Conservation (phyloP, 2,888 invertebrate species). For the Dioctria rufipes region DNA sequence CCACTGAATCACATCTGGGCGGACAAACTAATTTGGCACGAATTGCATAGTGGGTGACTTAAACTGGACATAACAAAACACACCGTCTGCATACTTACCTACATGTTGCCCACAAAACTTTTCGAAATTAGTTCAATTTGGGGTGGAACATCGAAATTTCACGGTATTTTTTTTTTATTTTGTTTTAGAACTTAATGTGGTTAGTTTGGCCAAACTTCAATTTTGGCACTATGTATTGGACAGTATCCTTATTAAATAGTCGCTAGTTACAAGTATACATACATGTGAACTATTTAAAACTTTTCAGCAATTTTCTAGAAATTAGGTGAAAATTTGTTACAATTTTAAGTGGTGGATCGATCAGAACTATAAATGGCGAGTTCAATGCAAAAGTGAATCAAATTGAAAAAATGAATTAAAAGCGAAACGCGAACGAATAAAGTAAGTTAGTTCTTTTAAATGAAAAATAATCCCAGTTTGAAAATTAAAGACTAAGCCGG, state of each 20-base stretch:
- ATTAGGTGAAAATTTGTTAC: no score
- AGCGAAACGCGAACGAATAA: no score
- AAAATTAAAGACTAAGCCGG: no score
- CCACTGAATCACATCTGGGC: slow-evolving; percentile 42
- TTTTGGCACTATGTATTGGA: slow-evolving; percentile 22
- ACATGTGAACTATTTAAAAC: no score
- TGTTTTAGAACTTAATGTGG: slow-evolving; percentile 47
- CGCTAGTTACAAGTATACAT: not conserved
- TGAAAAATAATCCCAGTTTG: no score
- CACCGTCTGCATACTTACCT: slow-evolving; percentile 6
- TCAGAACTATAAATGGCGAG: no score
- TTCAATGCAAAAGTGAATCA: no score
- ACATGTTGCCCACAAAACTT: not conserved
- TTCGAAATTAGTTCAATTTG: slow-evolving; percentile 47
- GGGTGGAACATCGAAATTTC: slow-evolving; percentile 40
- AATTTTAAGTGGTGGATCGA: no score
- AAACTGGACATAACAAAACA: slow-evolving; percentile 23
- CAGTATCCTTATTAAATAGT: not conserved
- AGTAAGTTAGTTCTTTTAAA: no score
- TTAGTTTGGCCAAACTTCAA: slow-evolving; percentile 45
- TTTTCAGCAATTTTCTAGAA: no score
- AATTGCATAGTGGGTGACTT: slow-evolving; percentile 5
- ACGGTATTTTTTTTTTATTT: slow-evolving; percentile 34
- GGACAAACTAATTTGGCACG: slow-evolving; percentile 51
- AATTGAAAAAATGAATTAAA: no score